Conservation (phyloP, 2,113 vertebrate genomes). For the Ellobius talpinus region DNA sequence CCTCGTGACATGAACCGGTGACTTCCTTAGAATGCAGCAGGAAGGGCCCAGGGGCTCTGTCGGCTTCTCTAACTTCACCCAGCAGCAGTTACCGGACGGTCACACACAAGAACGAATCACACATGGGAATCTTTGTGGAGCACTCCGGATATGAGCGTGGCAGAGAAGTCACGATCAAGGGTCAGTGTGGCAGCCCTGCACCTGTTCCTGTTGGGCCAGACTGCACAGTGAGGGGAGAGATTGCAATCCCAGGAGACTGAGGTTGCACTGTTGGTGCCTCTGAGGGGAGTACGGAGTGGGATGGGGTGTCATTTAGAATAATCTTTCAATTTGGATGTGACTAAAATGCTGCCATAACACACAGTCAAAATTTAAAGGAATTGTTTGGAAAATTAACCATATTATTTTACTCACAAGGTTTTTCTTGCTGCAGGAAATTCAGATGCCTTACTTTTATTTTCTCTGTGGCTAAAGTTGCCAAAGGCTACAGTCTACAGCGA, state of each 20-base stretch:
- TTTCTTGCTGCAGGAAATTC: background rate
- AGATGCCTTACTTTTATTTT: conserved; percentile 53
- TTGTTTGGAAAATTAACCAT: conserved; percentile 19
- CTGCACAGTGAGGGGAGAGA: background rate
- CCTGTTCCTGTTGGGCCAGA: background rate
- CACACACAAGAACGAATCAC: background rate
- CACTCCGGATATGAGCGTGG: background rate
- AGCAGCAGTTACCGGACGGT: background rate
- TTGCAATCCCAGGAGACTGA: background rate
- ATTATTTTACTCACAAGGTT: background rate
- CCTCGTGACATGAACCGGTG: accelerated
- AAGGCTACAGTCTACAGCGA: background rate
- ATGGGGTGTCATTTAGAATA: background rate
- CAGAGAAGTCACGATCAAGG: accelerated
- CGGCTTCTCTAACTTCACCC: too few relatives aligned
- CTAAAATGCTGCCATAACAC: background rate
- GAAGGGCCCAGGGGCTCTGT: background rate
- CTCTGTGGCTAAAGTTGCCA: conserved; percentile 24
- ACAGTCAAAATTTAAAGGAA: conserved; percentile 15
- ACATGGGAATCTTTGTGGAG: too few relatives aligned
- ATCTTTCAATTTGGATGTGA: background rate
- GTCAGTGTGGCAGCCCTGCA: accelerated
- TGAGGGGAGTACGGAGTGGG: background rate
- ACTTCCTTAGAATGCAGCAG: background rate
- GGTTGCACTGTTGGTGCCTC: background rate